Evolutionary conservation across 2,113 vertebrate species (phyloP), one percentile per base, ranked within the genome.

Genomic region (Lutjanus erythropterus): DNA sequence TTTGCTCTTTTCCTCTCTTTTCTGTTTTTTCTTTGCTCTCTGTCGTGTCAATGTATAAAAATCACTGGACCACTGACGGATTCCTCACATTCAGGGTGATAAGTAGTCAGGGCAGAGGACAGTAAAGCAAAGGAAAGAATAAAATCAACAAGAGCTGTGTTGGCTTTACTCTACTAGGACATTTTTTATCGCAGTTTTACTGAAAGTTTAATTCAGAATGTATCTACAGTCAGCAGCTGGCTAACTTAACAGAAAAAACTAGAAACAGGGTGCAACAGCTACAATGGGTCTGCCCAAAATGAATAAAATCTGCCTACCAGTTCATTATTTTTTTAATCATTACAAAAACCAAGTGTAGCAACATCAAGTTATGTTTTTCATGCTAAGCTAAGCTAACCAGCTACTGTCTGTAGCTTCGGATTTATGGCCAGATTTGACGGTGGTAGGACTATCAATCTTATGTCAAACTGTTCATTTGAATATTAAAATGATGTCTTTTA

Each of bases 1-100:
- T 72, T 78, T 72, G 50, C 81, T 75, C 59, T 65, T 65, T 79
- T 75, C 37, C 41, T 60, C 80, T 61, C 41, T 64, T 71, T 59
- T 42, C 67, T 39, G 39, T 56, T 8, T 65, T 37, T 41, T 60
- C 59, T 69, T 50, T 65, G 46, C 69, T 71, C 44, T 42, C 44
- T 49, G 50, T 73, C 31, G 39, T 44, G 31, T 47, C 37, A 15
- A 16, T 75, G 42, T 69, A 31, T 42, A 67, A 68, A 65, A 83
- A 52, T 73, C 64, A 61, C 9, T 37, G 39, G 71, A 81, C 53
- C 66, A n/a, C 58, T 61, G 67, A 77, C 42, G 72, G 55, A 74
- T 62, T 82, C 56, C 23, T 80, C 68, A 61, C 56, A 23, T 66
- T 55, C 6, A 16, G 49, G 21, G 44, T 52, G 64, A 60, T 19